Percentiles rank a stretch among this genome's conserved stretches.
Conservation (phyloP, 2,888 invertebrate species). For the Himalopsyche tibetana region DNA sequence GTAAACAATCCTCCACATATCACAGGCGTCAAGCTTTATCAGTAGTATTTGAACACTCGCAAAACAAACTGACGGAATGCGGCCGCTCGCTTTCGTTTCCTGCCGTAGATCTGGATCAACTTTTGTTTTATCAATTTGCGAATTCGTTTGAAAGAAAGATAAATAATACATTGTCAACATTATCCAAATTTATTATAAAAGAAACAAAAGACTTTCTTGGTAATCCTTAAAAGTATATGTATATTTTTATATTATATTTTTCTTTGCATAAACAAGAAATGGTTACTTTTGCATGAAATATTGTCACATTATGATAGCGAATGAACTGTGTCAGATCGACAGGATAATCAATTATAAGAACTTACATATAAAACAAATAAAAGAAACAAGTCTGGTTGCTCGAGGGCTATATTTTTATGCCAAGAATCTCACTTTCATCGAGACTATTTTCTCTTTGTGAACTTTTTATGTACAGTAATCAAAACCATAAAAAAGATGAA, state of each 20-base stretch:
- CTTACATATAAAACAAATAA: background rate
- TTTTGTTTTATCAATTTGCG: background rate
- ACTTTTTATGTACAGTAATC: no score
- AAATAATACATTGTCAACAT: constrained; percentile 7
- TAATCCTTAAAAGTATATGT: constrained; percentile 10
- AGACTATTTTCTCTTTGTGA: no score
- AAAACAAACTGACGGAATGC: constrained; percentile 53
- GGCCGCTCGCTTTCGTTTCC: constrained; percentile 56
- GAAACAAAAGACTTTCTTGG: constrained; percentile 12
- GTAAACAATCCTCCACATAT: background rate
- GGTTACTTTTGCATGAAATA: background rate
- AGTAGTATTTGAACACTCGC: constrained; percentile 46
- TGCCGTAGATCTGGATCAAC: constrained; percentile 9
- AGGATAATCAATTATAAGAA: background rate
- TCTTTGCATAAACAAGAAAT: no score
- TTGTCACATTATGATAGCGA: constrained; percentile 2
- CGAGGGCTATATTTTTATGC: no score
- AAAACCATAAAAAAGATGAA: no score
- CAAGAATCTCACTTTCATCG: no score
- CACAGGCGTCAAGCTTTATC: constrained; percentile 22
- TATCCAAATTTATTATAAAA: constrained; percentile 29
- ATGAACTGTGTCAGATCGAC: background rate
- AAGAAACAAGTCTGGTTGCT: no score
- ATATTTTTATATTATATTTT: constrained; percentile 6
- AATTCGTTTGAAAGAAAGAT: background rate